Evolutionary conservation across 2,797 vertebrate genomes (phyloP).

Genomic region (Peromyscus nudipes): DNA sequence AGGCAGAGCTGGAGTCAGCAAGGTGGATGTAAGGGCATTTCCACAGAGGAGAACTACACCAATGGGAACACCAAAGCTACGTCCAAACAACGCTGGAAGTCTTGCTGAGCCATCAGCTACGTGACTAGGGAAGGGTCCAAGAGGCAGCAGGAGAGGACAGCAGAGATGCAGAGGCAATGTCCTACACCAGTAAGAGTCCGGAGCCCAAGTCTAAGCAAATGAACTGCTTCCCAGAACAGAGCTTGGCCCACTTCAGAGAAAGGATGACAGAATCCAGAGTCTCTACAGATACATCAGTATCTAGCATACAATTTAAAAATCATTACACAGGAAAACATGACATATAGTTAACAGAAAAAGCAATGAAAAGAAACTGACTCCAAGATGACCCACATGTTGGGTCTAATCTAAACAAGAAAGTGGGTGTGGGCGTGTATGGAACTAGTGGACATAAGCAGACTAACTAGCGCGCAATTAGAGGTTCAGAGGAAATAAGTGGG

Average conservation of each 20-base stretch:
- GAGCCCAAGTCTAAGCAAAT: background rate
- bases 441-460: background rate
- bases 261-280: background rate
- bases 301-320: background rate
- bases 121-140: background rate
- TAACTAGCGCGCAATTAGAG: background rate
- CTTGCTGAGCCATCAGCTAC: background rate
- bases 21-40: background rate
- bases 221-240: constrained; percentile 26
- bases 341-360: constrained; percentile 35
- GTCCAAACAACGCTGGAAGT: background rate
- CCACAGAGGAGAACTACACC: background rate
- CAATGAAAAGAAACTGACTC: background rate
- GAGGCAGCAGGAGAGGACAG: background rate
- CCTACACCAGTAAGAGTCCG: background rate
- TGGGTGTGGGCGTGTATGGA: background rate
- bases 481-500: background rate
- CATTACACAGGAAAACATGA: background rate
- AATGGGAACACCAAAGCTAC: background rate
- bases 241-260: background rate
- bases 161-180: background rate
- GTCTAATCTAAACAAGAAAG: background rate
- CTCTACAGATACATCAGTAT: background rate
- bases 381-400: background rate
- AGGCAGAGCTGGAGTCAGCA: background rate